Conservation (phyloP, 2,888 invertebrate species). For the Chesias legatella region DNA sequence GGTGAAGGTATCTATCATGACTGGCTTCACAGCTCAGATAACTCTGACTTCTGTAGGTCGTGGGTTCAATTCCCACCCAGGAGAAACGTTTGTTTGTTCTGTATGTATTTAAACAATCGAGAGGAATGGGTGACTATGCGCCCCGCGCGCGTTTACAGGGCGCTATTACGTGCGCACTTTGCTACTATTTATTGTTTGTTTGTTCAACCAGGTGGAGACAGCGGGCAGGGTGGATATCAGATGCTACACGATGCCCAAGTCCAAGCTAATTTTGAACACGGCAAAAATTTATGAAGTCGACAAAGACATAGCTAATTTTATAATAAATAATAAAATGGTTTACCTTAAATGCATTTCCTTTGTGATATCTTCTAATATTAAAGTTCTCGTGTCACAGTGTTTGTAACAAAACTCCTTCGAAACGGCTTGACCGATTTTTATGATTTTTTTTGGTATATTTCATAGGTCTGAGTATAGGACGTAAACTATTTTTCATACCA, state of each 20-base stretch:
- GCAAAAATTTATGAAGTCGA: slow-evolving; percentile 39
- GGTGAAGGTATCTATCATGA: slow-evolving; percentile 31
- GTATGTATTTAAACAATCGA: no score
- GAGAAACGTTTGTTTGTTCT: background rate
- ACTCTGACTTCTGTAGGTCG: background rate
- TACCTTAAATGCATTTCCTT: no score
- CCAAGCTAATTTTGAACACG: slow-evolving; percentile 55
- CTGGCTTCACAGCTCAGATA: background rate
- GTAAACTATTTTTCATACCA: no score
- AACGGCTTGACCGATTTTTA: no score
- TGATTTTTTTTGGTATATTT: no score
- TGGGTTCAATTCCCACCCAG: background rate
- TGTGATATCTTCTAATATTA: no score
- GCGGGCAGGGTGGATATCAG: slow-evolving; percentile 41
- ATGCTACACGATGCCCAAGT: slow-evolving; percentile 58
- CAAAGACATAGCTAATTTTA: no score
- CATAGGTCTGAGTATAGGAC: no score
- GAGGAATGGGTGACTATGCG: background rate
- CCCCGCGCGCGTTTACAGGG: no score
- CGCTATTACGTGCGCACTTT: background rate
- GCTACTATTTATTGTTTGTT: background rate
- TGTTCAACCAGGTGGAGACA: slow-evolving; percentile 48
- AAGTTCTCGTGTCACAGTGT: no score
- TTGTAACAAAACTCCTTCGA: no score
- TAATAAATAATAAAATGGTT: no score